Evolutionary conservation across 2,888 invertebrate species (phyloP), one percentile per base, ranked within the genome.

Genomic region (Drosophila fulvimacula): DNA sequence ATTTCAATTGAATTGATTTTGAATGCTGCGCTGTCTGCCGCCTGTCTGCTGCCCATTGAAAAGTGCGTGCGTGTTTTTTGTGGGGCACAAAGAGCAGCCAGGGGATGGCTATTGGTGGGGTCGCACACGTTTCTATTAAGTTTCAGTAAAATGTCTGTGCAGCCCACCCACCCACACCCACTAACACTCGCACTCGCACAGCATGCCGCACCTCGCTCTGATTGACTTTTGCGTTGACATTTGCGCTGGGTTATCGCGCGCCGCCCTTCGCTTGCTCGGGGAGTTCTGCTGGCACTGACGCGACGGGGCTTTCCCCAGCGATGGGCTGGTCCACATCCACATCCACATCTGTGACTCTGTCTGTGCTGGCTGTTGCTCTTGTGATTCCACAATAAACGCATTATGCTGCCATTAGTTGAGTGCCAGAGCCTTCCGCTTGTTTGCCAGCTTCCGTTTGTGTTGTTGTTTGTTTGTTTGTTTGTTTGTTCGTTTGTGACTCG

Each of bases 1-100:
- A 81, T 81, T 86, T 89, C 86, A 86, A 89, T 86, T 87, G 86
- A 89, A 89, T 86, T 86, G 89, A 89, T 86, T 87, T 89, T 87
- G 89, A 85, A 85, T 88, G 88, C 60, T 75, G 78, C 44, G 34
- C 66, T 76, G 84, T 79, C 84, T 81, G 81, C 67, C 60, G 67
- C 53, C 79, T 79, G 79, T 82, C 81, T 76, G 73, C 76, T 69
- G 74, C 53, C 80, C 70, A 83, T 88, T 83, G 73, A 85, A 85
- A 85, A 85, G 88, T 83, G 88, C 83, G 83, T 88, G 73, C 84
- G 55, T 73, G 58, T 46, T 62, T 73, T 78, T 69, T 38, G 38
- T 17, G 49, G 21, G 32, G 49, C 1, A 9, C 24, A 38, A 6
- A 36, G 52, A 11, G 24, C 24, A 24, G 24, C 41, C 1, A 6